Evolutionary conservation across 2,113 vertebrate genomes (phyloP), one percentile per base, ranked within the genome.

Genomic region (Picathartes gymnocephalus): DNA sequence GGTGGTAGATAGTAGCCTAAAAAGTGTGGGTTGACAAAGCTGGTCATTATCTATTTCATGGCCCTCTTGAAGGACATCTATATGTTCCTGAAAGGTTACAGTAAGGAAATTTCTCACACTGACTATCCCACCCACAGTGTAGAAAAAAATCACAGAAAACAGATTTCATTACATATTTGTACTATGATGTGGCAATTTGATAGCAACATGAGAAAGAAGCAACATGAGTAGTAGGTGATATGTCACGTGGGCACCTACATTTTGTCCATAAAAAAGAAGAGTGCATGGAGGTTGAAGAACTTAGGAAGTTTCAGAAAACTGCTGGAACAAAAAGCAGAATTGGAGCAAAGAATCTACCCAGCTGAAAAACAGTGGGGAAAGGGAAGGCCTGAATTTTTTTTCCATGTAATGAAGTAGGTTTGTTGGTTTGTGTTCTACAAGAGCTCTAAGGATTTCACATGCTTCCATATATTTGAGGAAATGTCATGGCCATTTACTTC

Each of bases 221-320:
- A 48, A 45, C 11, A 14, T 9, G 8, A 60, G 51, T 37, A 71
- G 35, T 21, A 74, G 9, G 20, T 58, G 57, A 85, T 40, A 79
- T 10, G 6, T 44, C 11, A 20, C 14, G 27, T 30, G 27, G 30
- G 42, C 33, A 54, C 2, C 11, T 13, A 30, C 0, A 0, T 33
- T 81, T 60, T 24, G 7, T 44, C 53, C 33, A 19, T 57, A 35
- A 51, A 61, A 90, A 25, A 10, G 35, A 42, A 31, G n/a, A 51
- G 11, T 23, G 11, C 25, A 23, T 4, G 8, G 18, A 87, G 61
- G 15, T 31, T 3, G 1, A 13, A 44, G 21, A 71, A 54, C 18
- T 51, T 37, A 33, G 24, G 35, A 81, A 90, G 22, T 5, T 45
- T 87, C 57, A 56, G 53, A 74, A 86, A 91, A 91, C 17, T 45